A percentile compares a stretch with the other conserved stretches of the same genome.
Evolutionary conservation across 2,113 vertebrate species (phyloP).

Genomic region (Eulemur macaco): DNA sequence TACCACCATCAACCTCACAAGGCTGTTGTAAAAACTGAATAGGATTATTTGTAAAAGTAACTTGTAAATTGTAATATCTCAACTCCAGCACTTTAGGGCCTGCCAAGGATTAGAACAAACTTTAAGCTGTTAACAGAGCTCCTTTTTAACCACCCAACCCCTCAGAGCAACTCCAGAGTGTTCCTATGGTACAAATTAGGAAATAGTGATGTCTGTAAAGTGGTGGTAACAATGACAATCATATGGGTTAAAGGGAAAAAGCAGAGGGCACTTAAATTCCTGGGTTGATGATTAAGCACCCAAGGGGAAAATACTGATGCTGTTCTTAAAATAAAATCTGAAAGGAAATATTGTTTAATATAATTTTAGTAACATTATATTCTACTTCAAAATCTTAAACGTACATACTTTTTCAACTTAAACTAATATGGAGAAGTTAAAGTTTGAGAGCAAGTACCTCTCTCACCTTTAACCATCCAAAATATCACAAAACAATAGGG

Average conservation of each 20-base stretch:
- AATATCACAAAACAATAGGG: background rate
- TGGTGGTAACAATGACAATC: background rate
- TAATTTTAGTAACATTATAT: background rate
- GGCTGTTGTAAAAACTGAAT: background rate
- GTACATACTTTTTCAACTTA: background rate
- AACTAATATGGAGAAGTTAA: background rate
- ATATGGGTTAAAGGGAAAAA: background rate
- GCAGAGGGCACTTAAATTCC: background rate
- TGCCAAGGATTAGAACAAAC: background rate
- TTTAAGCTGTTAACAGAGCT: background rate
- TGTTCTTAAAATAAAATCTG: conserved; percentile 47
- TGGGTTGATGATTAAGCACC: background rate
- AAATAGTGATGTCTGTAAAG: background rate
- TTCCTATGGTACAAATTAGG: background rate
- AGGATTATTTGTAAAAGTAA: background rate
- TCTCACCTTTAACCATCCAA: conserved; percentile 40
- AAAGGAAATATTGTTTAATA: background rate
- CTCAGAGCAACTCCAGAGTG: background rate
- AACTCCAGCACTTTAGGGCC: background rate
- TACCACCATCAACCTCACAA: background rate
- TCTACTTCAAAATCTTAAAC: background rate
- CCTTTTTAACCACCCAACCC: background rate
- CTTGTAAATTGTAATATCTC: background rate
- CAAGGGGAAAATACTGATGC: background rate
- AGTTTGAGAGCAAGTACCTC: background rate